A percentile compares a stretch with the other conserved stretches of the same genome.
Conservation (phyloP, 2,888 invertebrate species). For the Celastrina argiolus region DNA sequence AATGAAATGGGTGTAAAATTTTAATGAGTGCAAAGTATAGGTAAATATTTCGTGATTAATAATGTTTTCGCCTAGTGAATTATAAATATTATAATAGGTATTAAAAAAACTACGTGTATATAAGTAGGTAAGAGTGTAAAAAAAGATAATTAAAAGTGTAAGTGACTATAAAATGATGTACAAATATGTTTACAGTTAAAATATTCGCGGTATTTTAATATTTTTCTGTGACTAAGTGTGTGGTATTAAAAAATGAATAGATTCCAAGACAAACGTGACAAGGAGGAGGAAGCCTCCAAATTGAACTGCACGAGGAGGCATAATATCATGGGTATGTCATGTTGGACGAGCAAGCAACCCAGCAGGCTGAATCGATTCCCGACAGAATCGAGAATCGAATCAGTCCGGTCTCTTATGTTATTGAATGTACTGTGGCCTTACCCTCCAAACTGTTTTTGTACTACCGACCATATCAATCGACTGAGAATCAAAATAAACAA, state of each 20-base stretch:
- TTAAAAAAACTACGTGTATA: too few species aligned
- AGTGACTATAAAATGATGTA: not conserved
- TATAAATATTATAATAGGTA: not conserved
- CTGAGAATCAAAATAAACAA: too few species aligned
- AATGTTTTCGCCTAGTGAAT: too few species aligned
- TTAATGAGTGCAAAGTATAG: too few species aligned
- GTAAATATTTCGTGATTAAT: too few species aligned
- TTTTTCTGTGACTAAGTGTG: constrained; percentile 13
- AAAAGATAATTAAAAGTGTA: not conserved
- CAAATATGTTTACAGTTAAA: constrained; percentile 4
- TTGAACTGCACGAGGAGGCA: constrained; percentile 65
- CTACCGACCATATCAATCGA: too few species aligned
- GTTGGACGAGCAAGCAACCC: not conserved
- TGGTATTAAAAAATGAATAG: constrained; percentile 58
- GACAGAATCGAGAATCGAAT: too few species aligned
- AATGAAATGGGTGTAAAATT: too few species aligned
- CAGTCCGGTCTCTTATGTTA: too few species aligned
- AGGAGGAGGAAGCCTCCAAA: constrained; percentile 53
- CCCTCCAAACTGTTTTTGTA: too few species aligned
- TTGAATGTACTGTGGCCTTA: too few species aligned
- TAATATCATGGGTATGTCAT: constrained; percentile 60
- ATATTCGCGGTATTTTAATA: not conserved
- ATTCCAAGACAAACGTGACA: constrained; percentile 57
- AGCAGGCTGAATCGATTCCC: too few species aligned
- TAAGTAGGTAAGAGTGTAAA: not conserved